A percentile compares a stretch with the other conserved stretches of the same genome.
Conservation (phyloP, 2,888 invertebrate genomes). For the Hemithea aestivaria region DNA sequence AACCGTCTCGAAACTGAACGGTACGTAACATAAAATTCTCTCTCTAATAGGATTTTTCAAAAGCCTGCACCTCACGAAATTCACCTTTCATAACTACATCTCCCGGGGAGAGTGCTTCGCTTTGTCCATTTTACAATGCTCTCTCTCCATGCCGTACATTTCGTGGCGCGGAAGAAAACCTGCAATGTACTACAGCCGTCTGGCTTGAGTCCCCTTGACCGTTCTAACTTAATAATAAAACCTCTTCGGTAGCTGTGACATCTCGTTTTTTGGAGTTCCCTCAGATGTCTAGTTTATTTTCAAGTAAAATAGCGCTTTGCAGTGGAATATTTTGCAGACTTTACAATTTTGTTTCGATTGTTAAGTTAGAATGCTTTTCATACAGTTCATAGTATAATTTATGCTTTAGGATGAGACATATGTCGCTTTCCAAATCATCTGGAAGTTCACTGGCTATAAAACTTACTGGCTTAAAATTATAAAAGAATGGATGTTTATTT, state of each 20-base stretch:
- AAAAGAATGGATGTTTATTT: no score
- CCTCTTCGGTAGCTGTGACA: slow-evolving; percentile 58
- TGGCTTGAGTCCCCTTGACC: slow-evolving; percentile 48
- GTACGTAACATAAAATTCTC: not conserved
- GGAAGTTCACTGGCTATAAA: no score
- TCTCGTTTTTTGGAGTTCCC: slow-evolving; percentile 54
- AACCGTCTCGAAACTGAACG: not conserved
- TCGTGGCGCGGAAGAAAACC: slow-evolving; percentile 35
- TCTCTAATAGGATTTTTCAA: slow-evolving; percentile 42
- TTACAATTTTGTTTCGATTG: not conserved
- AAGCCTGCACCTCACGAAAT: slow-evolving; percentile 47
- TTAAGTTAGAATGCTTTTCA: no score
- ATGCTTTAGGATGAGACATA: no score
- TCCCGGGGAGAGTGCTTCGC: slow-evolving; percentile 45
- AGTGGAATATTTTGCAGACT: not conserved
- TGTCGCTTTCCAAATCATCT: no score
- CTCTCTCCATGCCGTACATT: slow-evolving; percentile 36
- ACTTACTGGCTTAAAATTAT: no score
- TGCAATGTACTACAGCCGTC: slow-evolving; percentile 59
- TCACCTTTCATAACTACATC: slow-evolving; percentile 57
- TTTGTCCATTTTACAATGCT: slow-evolving; percentile 54
- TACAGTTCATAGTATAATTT: no score
- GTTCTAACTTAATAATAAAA: slow-evolving; percentile 74
- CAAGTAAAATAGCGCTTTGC: slow-evolving; percentile 8
- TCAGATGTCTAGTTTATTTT: slow-evolving; percentile 14